Base-by-base conservation (phyloP, 2,888 invertebrate genomes). In the Trichacis sp. region DNA sequence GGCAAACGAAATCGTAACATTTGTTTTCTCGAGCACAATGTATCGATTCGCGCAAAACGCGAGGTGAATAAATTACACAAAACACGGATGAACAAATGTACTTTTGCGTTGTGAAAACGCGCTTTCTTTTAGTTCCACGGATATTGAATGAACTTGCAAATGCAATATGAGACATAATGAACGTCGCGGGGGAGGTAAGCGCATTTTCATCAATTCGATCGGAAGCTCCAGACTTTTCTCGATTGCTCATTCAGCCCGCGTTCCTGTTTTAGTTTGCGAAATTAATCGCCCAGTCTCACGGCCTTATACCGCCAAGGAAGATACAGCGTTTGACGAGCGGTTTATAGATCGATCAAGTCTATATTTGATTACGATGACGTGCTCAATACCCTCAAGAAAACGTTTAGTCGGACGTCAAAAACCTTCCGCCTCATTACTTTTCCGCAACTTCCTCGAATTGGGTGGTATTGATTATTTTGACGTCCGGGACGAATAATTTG, bases 221-320 rank as follows among this genome's bases (percentile, higher is more conserved):
- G 43, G 11, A 24, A 24, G 46, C 20, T 8, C 24, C 14, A 29
- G 46, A 29, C 24, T 6, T 46, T 40, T 40, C 19, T 19, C 36
- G 19, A 30, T 48, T 30, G 30, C 19, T 12, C 36, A 12, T 15
- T 36, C 49, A 33, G 18, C 30, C n/a, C 36, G 15, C 36, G 33
- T 36, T 36, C 49, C 49, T 49, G 30, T 49, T 49, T 49, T 49
- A n/a, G 49, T 49, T 36, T 18, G 49, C 36, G 18, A 36, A 36
- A 49, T 36, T 19, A 49, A 33, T 48, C 48, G 15, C 12, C 15
- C 12, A 12, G 29, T 18, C 17, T 43, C 43, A 5, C 5, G 19
- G 36, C 24, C 47, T 20, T 36, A 4, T 36, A 12, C 48, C 55
- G 24, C 6, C 43, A 43, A 19, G n/a, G 18, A 18, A 19, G 43